Evolutionary conservation across 2,888 invertebrate species (phyloP).

Genomic region (Cetonia aurata): DNA sequence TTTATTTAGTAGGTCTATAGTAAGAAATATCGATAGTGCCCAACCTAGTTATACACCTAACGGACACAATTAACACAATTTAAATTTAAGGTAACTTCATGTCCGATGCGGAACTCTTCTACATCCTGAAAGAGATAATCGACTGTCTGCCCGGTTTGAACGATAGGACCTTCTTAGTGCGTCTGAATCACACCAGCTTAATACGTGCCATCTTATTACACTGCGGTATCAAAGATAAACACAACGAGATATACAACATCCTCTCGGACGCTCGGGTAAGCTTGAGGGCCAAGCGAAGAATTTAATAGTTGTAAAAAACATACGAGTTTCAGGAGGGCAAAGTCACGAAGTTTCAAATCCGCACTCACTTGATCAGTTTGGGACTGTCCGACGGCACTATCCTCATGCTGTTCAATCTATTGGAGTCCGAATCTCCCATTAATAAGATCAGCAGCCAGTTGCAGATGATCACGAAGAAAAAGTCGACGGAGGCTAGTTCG

Average conservation of each 20-base stretch:
- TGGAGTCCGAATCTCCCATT: conserved; percentile 76
- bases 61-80: too few relatives aligned
- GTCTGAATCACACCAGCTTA: conserved; percentile 84
- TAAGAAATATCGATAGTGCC: too few relatives aligned
- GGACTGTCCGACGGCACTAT: conserved; percentile 79
- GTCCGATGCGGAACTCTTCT: conserved; percentile 88
- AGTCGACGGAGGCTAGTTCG: conserved; percentile 73
- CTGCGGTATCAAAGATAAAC: conserved; percentile 82
- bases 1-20: too few relatives aligned
- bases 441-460: conserved; percentile 74
- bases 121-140: conserved; percentile 81
- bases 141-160: conserved; percentile 76
- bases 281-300: background rate
- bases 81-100: conserved; percentile 74
- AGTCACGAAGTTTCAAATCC: conserved; percentile 78
- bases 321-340: conserved; percentile 70
- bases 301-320: conserved; percentile 45
- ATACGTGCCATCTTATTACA: conserved; percentile 82
- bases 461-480: conserved; percentile 76
- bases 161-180: conserved; percentile 76
- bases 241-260: conserved; percentile 68
- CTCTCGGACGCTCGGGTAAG: conserved; percentile 68
- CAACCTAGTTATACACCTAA: too few relatives aligned
- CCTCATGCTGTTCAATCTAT: conserved; percentile 73
- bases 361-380: conserved; percentile 76